Evolutionary conservation across 2,797 vertebrate species (phyloP).

Genomic region (Pipistrellus pipistrellus): DNA sequence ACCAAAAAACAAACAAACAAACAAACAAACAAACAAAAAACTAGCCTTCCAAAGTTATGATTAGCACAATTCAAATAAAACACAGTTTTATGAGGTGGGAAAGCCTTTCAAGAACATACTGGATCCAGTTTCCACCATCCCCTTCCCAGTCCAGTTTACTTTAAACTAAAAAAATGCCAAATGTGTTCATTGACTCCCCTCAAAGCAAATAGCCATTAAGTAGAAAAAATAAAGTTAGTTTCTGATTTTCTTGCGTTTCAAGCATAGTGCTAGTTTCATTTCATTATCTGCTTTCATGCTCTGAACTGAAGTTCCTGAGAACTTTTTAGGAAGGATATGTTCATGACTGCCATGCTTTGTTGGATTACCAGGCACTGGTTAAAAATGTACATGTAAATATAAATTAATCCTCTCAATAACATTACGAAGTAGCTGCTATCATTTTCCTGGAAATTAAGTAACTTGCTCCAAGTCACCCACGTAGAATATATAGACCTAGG

Average conservation of each 20-base stretch:
- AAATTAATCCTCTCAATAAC: neutral
- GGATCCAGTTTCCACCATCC: neutral
- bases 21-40: too few relatives aligned
- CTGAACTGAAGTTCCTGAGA: conserved; percentile 25
- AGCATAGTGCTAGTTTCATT: neutral
- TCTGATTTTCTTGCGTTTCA: conserved; percentile 4
- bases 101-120: neutral
- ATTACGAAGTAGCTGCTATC: neutral
- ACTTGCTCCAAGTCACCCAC: neutral
- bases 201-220: neutral
- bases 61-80: neutral
- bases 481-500: neutral
- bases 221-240: conserved; percentile 30
- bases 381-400: conserved; percentile 36
- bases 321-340: neutral
- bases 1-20: too few relatives aligned
- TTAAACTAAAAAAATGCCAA: conserved; percentile 1
- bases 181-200: neutral
- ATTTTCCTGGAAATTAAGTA: conserved; percentile 39
- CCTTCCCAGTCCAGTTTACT: neutral
- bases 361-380: neutral
- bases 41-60: conserved; percentile 1
- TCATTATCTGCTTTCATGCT: conserved; percentile 17
- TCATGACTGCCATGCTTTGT: neutral
- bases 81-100: neutral